A percentile compares a stretch with the other conserved stretches of the same genome.
These are phyloP conservation scores for Scleropages formosus DNA, from an alignment of 2,797 vertebrate species.

Conservation along the genomic window DNA sequence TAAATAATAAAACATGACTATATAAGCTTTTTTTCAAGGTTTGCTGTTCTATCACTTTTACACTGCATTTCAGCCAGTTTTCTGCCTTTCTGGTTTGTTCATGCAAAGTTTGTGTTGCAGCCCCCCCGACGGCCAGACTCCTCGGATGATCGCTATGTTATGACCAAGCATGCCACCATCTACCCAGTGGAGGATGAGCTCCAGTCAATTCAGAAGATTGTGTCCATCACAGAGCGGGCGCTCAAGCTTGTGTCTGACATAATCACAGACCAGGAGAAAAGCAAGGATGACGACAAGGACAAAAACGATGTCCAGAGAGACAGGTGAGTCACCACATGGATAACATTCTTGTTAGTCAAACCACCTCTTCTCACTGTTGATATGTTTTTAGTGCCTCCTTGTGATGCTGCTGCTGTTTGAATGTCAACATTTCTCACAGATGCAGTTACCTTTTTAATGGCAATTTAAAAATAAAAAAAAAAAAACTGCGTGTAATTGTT, in stretches of 20 bases:
- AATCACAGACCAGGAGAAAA: conserved; percentile 86
- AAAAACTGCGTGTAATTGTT: too few species aligned
- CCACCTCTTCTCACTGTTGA: too few species aligned
- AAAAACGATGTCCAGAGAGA: conserved; percentile 66
- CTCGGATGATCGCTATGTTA: conserved; percentile 94
- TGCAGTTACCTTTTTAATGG: too few species aligned
- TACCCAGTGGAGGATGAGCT: conserved; percentile 96
- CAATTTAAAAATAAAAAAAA: too few species aligned
- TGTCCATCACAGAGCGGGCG: conserved; percentile 94
- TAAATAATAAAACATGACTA: too few species aligned
- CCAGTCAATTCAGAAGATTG: conserved; percentile 96
- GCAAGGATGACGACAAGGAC: conserved; percentile 71
- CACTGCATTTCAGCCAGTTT: too few species aligned
- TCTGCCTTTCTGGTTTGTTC: too few species aligned
- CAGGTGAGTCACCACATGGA: conserved; percentile 46
- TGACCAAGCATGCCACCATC: conserved; percentile 95
- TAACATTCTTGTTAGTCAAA: too few species aligned
- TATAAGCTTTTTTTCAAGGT: not conserved
- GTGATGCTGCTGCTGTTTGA: too few species aligned
- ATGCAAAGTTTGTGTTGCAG: conserved; percentile 56
- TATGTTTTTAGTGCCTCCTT: too few species aligned
- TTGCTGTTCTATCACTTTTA: too few species aligned
- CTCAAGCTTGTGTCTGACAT: conserved; percentile 94
- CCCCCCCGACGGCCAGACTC: conserved; percentile 92
- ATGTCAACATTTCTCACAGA: too few species aligned